These are phyloP conservation scores for Neomonachus schauinslandi DNA, from an alignment of 2,113 vertebrate species.

Conservation along the genomic window DNA sequence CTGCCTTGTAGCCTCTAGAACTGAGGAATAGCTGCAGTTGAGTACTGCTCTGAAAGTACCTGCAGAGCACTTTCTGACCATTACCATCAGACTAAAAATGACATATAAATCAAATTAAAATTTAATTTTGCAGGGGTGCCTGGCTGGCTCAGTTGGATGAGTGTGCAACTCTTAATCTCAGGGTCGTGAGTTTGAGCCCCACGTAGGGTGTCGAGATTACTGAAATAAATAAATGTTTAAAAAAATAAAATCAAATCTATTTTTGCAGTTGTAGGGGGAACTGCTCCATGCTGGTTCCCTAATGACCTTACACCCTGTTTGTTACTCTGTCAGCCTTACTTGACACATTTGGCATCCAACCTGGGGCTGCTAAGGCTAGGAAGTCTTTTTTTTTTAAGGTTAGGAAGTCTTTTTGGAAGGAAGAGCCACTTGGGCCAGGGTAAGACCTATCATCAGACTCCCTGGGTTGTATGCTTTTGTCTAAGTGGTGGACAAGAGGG, in stretches of 20 bases:
- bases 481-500: background rate
- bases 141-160: background rate
- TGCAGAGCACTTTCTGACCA: background rate
- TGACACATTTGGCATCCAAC: background rate
- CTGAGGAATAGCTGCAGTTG: background rate
- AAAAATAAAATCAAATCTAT: background rate
- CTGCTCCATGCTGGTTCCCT: background rate
- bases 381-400: background rate
- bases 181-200: background rate
- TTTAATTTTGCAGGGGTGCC: background rate
- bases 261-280: background rate
- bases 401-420: background rate
- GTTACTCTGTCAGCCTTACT: background rate
- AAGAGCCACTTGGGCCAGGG: background rate
- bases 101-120: slow-evolving; percentile 26
- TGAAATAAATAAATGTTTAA: background rate
- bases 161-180: background rate
- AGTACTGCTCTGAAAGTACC: background rate
- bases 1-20: background rate
- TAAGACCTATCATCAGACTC: background rate
- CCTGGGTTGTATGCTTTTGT: background rate
- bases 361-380: background rate
- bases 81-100: background rate
- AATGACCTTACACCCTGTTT: background rate
- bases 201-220: background rate